A percentile compares a stretch with the other conserved stretches of the same genome.
These are phyloP conservation scores for Cephalophus harveyi DNA, from an alignment of 2,113 vertebrate species.

Conservation along the genomic window DNA sequence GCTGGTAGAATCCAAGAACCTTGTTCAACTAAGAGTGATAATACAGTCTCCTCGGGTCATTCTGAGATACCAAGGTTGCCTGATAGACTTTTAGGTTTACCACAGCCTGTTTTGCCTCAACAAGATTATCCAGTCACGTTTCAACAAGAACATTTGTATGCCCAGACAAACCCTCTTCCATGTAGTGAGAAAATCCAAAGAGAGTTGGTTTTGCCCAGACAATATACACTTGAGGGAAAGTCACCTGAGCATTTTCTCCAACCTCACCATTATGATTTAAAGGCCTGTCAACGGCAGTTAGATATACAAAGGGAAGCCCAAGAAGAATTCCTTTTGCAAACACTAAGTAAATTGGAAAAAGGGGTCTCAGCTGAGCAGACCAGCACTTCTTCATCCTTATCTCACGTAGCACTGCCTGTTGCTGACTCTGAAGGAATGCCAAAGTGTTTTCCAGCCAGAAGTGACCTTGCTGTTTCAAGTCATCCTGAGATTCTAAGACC, in stretches of 20 bases:
- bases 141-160: background rate
- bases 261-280: constrained; percentile 77
- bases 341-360: constrained; percentile 63
- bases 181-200: background rate
- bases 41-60: background rate
- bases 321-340: constrained; percentile 75
- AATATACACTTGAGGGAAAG: background rate
- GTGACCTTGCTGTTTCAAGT: background rate
- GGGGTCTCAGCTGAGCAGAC: constrained; percentile 16
- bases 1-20: constrained; percentile 22
- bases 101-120: constrained; percentile 18
- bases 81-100: background rate
- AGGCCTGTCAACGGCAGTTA: constrained; percentile 73
- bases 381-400: background rate
- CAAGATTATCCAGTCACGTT: background rate
- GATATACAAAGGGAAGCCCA: constrained; percentile 76
- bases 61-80: background rate
- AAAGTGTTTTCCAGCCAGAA: background rate
- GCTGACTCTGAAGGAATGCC: background rate
- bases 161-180: background rate
- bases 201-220: background rate
- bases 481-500: constrained; percentile 58
- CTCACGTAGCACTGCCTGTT: background rate
- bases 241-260: constrained; percentile 64
- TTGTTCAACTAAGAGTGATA: background rate